Percentiles rank a stretch among this genome's conserved stretches.
Conservation (phyloP, 2,113 vertebrate genomes). For the Pionites leucogaster region DNA sequence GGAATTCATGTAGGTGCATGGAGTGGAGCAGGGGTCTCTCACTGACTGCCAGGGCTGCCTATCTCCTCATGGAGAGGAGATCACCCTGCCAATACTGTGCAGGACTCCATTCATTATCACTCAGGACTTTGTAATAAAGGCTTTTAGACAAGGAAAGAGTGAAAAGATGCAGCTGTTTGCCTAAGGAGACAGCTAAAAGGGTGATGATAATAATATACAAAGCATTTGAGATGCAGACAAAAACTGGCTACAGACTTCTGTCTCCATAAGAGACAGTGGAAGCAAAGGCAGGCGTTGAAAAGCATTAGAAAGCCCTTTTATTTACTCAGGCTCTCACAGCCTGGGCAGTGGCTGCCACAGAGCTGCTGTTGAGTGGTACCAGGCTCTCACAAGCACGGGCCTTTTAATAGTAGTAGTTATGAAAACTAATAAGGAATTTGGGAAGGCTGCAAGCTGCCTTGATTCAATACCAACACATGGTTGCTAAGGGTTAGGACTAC, state of each 20-base stretch:
- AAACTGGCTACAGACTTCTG: not conserved
- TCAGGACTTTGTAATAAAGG: not conserved
- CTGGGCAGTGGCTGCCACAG: conserved; percentile 30
- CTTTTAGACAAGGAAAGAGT: not conserved
- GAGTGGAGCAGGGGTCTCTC: not conserved
- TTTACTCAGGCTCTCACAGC: not conserved
- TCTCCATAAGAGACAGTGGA: not conserved
- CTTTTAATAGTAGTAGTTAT: not conserved
- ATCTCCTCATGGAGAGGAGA: not conserved
- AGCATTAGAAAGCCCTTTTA: not conserved
- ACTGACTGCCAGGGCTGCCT: accelerated
- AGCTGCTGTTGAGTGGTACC: not conserved
- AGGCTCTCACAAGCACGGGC: accelerated
- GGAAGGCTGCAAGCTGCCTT: not conserved
- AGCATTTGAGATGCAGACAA: not conserved
- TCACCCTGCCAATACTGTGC: not conserved
- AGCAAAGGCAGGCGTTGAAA: not conserved
- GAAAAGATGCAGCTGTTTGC: not conserved
- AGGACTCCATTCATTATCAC: not conserved
- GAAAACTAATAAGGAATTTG: not conserved
- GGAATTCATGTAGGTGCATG: not conserved
- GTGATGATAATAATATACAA: not conserved
- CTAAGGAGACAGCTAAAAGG: not conserved
- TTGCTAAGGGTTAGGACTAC: not conserved
- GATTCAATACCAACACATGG: accelerated